Conservation (phyloP, 2,113 vertebrate genomes). For the Psammodynastes pulverulentus region DNA sequence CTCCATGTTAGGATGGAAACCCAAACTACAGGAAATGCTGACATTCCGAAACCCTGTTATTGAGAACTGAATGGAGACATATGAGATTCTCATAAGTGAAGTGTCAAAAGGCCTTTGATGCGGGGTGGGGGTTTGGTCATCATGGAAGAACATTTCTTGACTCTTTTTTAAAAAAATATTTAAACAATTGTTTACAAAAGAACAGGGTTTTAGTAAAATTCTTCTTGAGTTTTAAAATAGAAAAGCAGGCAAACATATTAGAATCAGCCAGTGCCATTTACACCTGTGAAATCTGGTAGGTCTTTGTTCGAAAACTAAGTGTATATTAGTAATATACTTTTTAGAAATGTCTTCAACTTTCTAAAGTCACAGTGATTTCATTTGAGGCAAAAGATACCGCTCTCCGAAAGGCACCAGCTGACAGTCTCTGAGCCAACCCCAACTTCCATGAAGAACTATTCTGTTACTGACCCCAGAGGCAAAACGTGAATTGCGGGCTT, state of each 20-base stretch:
- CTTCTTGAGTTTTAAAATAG: not conserved
- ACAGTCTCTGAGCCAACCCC: not conserved
- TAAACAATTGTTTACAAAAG: not conserved
- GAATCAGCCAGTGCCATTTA: not conserved
- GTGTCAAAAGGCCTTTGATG: not conserved
- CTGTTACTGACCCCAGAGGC: not conserved
- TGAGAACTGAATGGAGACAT: not conserved
- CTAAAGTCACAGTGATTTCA: not conserved
- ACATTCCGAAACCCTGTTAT: not conserved
- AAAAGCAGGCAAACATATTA: not conserved
- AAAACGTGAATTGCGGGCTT: not conserved
- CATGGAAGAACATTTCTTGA: not conserved
- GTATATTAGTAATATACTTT: not conserved
- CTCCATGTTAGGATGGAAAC: not conserved
- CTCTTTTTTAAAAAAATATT: not conserved
- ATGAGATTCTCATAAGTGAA: not conserved
- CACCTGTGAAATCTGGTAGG: not conserved
- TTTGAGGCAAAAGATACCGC: not conserved
- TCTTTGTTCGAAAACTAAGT: not conserved
- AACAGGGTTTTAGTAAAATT: not conserved
- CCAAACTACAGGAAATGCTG: constrained; percentile 4
- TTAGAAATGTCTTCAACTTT: not conserved
- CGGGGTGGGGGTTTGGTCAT: not conserved
- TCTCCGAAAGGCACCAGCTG: not conserved
- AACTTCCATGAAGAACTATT: not conserved